Evolutionary conservation across 2,113 vertebrate genomes (phyloP).

Genomic region (Ptyas mucosa): DNA sequence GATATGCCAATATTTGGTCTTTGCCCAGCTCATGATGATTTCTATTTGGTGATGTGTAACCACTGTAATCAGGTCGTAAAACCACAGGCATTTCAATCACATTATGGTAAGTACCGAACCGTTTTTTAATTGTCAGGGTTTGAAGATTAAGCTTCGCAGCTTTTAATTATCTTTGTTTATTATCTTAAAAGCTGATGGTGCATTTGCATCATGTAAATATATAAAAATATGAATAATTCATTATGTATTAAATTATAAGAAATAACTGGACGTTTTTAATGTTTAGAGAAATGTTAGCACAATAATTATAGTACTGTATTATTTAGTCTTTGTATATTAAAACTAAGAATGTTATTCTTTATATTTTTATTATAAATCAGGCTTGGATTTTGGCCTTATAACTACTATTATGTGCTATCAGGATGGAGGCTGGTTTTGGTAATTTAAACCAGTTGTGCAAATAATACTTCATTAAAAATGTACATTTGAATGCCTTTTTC

Average conservation of each 20-base stretch:
- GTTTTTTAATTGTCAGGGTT: conserved; percentile 68
- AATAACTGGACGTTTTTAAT: not conserved
- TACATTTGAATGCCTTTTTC: not conserved
- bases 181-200: conserved; percentile 42
- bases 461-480: not conserved
- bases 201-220: conserved; percentile 47
- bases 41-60: conserved; percentile 99
- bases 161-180: conserved; percentile 46
- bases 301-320: not conserved
- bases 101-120: conserved; percentile 89
- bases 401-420: not conserved
- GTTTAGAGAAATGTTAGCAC: not conserved
- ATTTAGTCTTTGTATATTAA: not conserved
- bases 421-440: not conserved
- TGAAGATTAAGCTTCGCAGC: conserved; percentile 67
- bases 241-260: not conserved
- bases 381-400: not conserved
- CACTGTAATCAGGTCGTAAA: conserved; percentile 98
- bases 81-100: conserved; percentile 99
- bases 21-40: conserved; percentile 97
- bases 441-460: not conserved
- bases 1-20: conserved; percentile 99
- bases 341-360: not conserved
- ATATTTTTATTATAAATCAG: not conserved
- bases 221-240: conserved; percentile 41